Percentiles rank a stretch among this genome's conserved stretches.
Evolutionary conservation across 2,888 invertebrate genomes (phyloP).

Genomic region (Bellardia bayeri): DNA sequence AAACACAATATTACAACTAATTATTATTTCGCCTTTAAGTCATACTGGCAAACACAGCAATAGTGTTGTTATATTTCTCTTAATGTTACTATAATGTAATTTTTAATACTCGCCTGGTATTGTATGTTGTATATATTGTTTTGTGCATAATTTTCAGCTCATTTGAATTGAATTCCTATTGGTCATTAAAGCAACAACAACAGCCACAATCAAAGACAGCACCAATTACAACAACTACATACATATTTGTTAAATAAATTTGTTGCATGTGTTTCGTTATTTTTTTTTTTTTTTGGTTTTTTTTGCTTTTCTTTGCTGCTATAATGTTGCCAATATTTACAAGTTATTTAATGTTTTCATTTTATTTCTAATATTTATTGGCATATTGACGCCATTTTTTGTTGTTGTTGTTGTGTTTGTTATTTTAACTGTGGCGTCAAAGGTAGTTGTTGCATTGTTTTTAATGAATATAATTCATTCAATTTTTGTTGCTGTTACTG

Average conservation of each 20-base stretch:
- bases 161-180: conserved; percentile 69
- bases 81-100: conserved; percentile 40
- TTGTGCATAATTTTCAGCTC: conserved; percentile 23
- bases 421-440: conserved; percentile 8
- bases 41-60: conserved; percentile 9
- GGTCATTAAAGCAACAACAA: conserved; percentile 63
- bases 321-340: conserved; percentile 22
- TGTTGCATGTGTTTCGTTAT: conserved; percentile 14
- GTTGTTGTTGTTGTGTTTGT: no score
- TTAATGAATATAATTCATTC: conserved; percentile 41
- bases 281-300: conserved; percentile 9
- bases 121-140: background rate
- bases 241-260: conserved; percentile 34
- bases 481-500: background rate
- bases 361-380: conserved; percentile 39
- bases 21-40: conserved; percentile 47
- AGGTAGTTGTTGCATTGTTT: conserved; percentile 16
- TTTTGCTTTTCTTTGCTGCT: background rate
- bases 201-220: no score
- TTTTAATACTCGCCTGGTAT: conserved; percentile 30
- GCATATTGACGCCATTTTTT: conserved; percentile 57
- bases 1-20: conserved; percentile 48
- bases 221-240: background rate
- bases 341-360: conserved; percentile 27
- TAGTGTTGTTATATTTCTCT: conserved; percentile 4